These are phyloP conservation scores for Drosophila persimilis DNA, from an alignment of 1,140 invertebrate genomes.

Conservation along the genomic window DNA sequence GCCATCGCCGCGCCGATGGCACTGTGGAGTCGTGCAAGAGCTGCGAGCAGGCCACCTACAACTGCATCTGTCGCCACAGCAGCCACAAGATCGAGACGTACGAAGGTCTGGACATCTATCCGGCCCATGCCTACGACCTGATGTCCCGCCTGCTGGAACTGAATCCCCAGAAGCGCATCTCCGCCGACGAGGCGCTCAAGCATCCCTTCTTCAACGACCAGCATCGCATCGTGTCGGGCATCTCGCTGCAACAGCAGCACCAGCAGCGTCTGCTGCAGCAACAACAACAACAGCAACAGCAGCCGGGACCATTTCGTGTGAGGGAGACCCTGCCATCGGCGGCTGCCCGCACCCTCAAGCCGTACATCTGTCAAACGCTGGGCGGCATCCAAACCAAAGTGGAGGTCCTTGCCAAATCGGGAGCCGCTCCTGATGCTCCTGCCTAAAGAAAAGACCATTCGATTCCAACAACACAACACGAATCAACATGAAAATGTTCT, in stretches of 20 bases:
- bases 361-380: slow-evolving; percentile 27
- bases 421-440: not conserved
- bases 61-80: slow-evolving; percentile 71
- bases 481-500: not conserved
- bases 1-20: slow-evolving; percentile 60
- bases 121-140: slow-evolving; percentile 94
- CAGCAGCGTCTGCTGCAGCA: slow-evolving; percentile 7
- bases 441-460: not conserved
- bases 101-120: slow-evolving; percentile 68
- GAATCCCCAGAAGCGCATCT: slow-evolving; percentile 98
- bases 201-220: slow-evolving; percentile 90
- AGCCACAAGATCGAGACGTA: slow-evolving; percentile 55
- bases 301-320: not conserved
- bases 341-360: slow-evolving; percentile 32
- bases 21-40: slow-evolving; percentile 68
- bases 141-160: slow-evolving; percentile 99
- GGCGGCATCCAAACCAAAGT: not conserved
- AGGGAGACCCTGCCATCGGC: slow-evolving; percentile 30
- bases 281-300: not conserved
- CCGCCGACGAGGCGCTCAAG: slow-evolving; percentile 97
- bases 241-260: slow-evolving; percentile 26
- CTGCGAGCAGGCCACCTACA: slow-evolving; percentile 71
- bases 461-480: not conserved
- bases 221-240: slow-evolving; percentile 46
- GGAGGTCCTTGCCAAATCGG: not conserved